Evolutionary conservation across 2,888 invertebrate species (phyloP).

Genomic region (Omphaloscelis lunosa): DNA sequence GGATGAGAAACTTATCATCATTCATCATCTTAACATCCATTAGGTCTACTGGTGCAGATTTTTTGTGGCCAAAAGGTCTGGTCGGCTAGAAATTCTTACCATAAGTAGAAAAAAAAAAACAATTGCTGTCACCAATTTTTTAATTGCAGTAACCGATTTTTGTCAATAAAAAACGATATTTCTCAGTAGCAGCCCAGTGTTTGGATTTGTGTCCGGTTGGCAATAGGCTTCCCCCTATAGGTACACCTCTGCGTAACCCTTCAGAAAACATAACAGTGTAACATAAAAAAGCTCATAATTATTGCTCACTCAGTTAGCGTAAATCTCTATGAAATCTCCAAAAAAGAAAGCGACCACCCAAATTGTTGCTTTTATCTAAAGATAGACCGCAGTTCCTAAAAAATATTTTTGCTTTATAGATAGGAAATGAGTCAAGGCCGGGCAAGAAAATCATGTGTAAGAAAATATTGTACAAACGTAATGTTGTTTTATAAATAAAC

Average conservation of each 20-base stretch:
- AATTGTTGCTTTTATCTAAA: neutral
- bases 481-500: conserved; percentile 88
- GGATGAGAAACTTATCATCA: neutral
- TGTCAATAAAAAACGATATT: no score
- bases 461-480: conserved; percentile 87
- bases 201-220: no score
- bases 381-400: conserved; percentile 47
- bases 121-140: neutral
- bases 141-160: no score
- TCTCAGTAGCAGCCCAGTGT: no score
- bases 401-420: conserved; percentile 67
- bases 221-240: no score
- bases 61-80: neutral
- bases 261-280: no score
- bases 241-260: no score
- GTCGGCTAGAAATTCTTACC: neutral
- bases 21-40: neutral
- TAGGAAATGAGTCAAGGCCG: conserved; percentile 87
- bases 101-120: neutral
- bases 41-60: neutral
- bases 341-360: neutral
- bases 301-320: neutral
- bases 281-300: no score
- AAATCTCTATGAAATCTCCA: neutral
- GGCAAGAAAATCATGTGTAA: conserved; percentile 75